phyloP scores from a whole-genome alignment of 1,140 invertebrate species.

The Carcinoscorpius rotundicauda region DNA sequence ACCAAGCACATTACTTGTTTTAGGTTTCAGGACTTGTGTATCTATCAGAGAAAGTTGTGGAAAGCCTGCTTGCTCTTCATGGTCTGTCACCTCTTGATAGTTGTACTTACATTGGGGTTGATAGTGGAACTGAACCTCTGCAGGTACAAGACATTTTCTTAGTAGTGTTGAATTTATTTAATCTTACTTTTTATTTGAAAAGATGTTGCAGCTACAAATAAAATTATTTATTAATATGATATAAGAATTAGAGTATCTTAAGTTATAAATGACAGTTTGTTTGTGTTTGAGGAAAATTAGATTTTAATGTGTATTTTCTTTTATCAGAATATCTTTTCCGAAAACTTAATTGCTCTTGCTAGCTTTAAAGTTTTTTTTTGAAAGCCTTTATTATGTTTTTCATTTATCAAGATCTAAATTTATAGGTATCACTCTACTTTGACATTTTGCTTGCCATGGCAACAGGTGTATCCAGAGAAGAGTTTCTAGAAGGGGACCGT shows the following conservation, averaged over 20 bases:
- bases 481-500: conserved; percentile 33
- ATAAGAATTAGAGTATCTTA: too few relatives aligned
- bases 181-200: too few relatives aligned
- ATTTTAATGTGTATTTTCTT: too few relatives aligned
- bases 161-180: too few relatives aligned
- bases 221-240: too few relatives aligned
- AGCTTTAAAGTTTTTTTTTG: too few relatives aligned
- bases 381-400: too few relatives aligned
- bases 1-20: background rate
- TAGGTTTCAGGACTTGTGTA: conserved; percentile 32
- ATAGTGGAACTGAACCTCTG: conserved; percentile 37
- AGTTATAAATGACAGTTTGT: too few relatives aligned
- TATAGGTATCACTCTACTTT: conserved; percentile 40
- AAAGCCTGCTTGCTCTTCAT: conserved; percentile 35
- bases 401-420: conserved; percentile 6
- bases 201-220: too few relatives aligned
- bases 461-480: conserved; percentile 29
- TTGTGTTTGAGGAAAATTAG: too few relatives aligned
- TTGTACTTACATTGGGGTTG: conserved; percentile 40
- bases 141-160: conserved; percentile 28
- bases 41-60: conserved; percentile 32
- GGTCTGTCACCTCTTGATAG: conserved; percentile 35
- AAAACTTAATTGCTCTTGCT: too few relatives aligned
- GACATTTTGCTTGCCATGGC: conserved; percentile 39
- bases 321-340: too few relatives aligned